Base-by-base conservation (phyloP, 1,140 invertebrate species). In the Acromyrmex charruanus region DNA sequence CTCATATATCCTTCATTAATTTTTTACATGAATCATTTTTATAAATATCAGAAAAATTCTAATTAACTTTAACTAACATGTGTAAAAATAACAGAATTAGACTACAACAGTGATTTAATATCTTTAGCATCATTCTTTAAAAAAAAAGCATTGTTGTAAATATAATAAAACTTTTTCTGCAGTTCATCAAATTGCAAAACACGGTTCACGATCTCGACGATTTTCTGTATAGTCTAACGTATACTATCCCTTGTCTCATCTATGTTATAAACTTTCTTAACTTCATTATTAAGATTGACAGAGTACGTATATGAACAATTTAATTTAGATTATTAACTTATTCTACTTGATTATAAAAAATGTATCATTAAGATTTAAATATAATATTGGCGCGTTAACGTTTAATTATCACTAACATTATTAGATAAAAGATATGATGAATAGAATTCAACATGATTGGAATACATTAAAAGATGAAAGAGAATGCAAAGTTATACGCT, bases 401-500 rank as follows among this genome's bases (percentile, higher is more conserved):
- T 58, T 55, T 28, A 18, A 44, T 61, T 25, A 18, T 61, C 21
- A 53, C 3, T 58, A 12, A 61, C 5, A 28, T 77, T 10, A 51
- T 74, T 61, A 25, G 25, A 25, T 25, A 25, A 25, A 25, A 79
- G 75, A 3, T 79, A 18, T 35, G 18, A 18, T 79, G 44, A 18
- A 35, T 7, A 31, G 25, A 65, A 21, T 79, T 12, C 25, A 65
- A 3, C 18, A 79, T 44, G 75, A 77, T 18, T 77, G 75, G 75
- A 49, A 63, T 49, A 77, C 39, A 18, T 63, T 63, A 16, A 51
- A 77, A 25, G 59, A 77, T 14, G 39, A 49, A 16, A 63, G n/a
- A 31, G 75, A 77, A 51, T n/a, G 18, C 18, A 39, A 77, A 10
- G 28, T 77, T 28, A 49, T 77, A 63, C 75, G 59, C 6, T 77